A percentile compares a stretch with the other conserved stretches of the same genome.
Conservation (phyloP, 1,140 invertebrate genomes). For the Dinoponera quadriceps region DNA sequence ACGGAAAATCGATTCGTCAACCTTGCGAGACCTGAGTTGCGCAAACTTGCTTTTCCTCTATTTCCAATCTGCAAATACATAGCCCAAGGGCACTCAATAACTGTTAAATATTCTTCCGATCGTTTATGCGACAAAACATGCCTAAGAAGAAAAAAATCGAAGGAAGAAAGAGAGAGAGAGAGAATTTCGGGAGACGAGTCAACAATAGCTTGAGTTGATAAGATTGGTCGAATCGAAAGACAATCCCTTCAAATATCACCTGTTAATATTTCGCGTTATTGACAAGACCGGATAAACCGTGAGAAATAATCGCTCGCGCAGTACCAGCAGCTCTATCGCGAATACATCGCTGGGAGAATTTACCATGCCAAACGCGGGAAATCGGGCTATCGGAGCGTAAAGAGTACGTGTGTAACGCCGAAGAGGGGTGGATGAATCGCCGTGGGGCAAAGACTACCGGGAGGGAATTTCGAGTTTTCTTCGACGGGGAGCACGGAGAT, state of each 20-base stretch:
- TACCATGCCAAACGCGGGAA: conserved; percentile 32
- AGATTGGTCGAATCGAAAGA: too few species aligned
- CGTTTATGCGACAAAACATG: too few species aligned
- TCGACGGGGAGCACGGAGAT: conserved; percentile 31
- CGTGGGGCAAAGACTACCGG: conserved; percentile 29
- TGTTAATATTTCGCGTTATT: background rate
- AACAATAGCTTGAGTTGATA: too few species aligned
- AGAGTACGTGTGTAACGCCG: conserved; percentile 49
- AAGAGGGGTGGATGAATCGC: conserved; percentile 35
- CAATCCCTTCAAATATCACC: too few species aligned
- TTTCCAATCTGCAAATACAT: background rate
- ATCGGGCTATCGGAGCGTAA: conserved; percentile 38
- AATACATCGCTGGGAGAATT: conserved; percentile 23
- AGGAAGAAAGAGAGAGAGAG: background rate
- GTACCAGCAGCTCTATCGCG: background rate
- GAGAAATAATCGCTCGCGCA: conserved; percentile 34
- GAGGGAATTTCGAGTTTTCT: conserved; percentile 49
- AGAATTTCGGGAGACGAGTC: background rate
- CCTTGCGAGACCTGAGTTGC: background rate
- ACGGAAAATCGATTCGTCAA: conserved; percentile 15
- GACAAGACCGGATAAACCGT: conserved; percentile 8
- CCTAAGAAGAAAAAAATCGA: background rate
- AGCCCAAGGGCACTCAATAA: background rate
- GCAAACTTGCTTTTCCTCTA: background rate
- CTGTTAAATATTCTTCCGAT: background rate